Evolutionary conservation across 2,888 invertebrate genomes (phyloP), one percentile per base, ranked within the genome.

Genomic region (Mellilla xanthometata): DNA sequence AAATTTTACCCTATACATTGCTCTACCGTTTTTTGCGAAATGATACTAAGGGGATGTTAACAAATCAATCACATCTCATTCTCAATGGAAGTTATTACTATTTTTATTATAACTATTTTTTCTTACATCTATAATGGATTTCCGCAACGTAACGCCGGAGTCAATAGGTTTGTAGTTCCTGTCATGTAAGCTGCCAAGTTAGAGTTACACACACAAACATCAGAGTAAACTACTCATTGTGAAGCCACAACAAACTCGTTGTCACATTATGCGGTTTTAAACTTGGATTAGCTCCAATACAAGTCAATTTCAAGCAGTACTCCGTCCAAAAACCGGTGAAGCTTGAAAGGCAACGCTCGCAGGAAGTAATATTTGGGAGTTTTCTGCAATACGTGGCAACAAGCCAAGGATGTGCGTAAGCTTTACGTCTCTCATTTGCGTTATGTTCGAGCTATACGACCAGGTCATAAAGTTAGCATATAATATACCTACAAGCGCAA

Each of bases 321-420:
- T 39, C 39, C 15, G 43, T 54, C 54, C 54, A 56, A 61, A 56
- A 62, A 38, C 48, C 45, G 29, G 39, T 39, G 45, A 27, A 51
- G 38, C 47, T 43, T 40, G 51, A 51, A 58, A 46, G 50, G 52
- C 45, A 44, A 56, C 51, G 53, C 50, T 56, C 54, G 54, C 64
- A 56, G 77, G 74, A 78, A 76, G 74, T 70, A 74, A 77, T 76
- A 72, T 73, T 69, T 62, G 63, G 62, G 60, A 73, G 60, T 70
- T 68, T 62, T 67, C 58, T 62, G 52, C 66, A 72, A 69, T 70
- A 70, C 65, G 66, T 79, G 81, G 83, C 80, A 66, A 19, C 46
- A 42, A 52, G 72, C 81, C 81, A 82, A 69, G 46, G 60, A 49
- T 52, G 60, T 61, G 65, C 57, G 62, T 59, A 57, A 44, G 45